These are phyloP conservation scores for Megaceryle alcyon DNA, from an alignment of 2,797 vertebrate genomes.

Conservation along the genomic window DNA sequence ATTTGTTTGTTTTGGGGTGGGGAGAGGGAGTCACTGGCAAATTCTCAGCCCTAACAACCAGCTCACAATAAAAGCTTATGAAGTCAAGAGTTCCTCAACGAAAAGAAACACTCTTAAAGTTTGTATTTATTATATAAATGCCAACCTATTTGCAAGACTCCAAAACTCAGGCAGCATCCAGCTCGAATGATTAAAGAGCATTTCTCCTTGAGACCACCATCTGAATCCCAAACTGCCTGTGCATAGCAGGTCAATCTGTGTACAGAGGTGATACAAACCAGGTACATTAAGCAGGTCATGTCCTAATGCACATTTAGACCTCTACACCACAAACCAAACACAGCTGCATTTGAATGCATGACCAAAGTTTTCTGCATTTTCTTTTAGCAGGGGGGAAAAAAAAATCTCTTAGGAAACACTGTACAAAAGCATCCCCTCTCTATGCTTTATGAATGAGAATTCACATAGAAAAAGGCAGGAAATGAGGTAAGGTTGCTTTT, in stretches of 20 bases:
- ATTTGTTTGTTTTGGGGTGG: constrained; percentile 68
- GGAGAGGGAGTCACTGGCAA: constrained; percentile 61
- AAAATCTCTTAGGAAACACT: not conserved
- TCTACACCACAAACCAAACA: constrained; percentile 18
- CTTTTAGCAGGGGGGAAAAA: not conserved
- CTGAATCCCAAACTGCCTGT: constrained; percentile 26
- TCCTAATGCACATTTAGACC: not conserved
- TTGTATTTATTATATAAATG: constrained; percentile 49
- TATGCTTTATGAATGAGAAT: constrained; percentile 41
- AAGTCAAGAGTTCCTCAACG: constrained; percentile 41
- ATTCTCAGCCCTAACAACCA: constrained; percentile 64
- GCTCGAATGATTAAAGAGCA: not conserved
- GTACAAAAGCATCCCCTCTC: constrained; percentile 8
- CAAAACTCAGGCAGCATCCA: constrained; percentile 21
- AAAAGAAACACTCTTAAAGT: constrained; percentile 26
- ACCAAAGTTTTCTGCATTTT: not conserved
- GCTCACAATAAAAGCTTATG: constrained; percentile 45
- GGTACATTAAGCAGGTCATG: not conserved
- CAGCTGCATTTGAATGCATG: not conserved
- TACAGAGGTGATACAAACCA: constrained; percentile 23
- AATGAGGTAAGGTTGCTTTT: constrained; percentile 38
- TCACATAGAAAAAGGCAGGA: constrained; percentile 21
- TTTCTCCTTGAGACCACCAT: constrained; percentile 12
- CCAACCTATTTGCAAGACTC: constrained; percentile 36
- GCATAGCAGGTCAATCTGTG: not conserved